Conservation (phyloP, 2,888 invertebrate genomes). For the Physocephala rufipes region DNA sequence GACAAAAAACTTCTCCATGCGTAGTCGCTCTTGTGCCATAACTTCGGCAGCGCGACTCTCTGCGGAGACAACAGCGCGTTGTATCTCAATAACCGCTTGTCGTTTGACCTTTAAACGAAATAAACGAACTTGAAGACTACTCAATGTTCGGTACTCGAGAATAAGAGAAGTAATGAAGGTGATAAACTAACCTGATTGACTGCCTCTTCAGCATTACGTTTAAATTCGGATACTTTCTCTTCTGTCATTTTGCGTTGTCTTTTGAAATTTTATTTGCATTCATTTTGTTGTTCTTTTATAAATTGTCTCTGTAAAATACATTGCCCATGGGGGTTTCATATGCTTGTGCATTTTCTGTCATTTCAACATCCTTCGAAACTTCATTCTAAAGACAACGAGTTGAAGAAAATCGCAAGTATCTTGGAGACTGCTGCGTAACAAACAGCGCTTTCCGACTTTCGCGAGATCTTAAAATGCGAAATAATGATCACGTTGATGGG, state of each 20-base stretch:
- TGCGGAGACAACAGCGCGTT: slow-evolving; percentile 86
- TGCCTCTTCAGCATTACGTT: slow-evolving; percentile 85
- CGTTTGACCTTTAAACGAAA: slow-evolving; percentile 76
- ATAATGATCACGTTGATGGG: too few species aligned
- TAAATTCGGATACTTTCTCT: slow-evolving; percentile 87
- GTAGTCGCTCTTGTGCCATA: slow-evolving; percentile 78
- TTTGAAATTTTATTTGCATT: slow-evolving; percentile 2
- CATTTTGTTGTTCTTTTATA: background rate
- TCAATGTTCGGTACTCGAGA: slow-evolving; percentile 1
- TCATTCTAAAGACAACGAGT: too few species aligned
- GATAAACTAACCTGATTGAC: slow-evolving; percentile 70
- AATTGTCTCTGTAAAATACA: background rate
- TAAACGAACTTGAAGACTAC: background rate
- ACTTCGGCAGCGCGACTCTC: slow-evolving; percentile 86
- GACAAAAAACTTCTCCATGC: slow-evolving; percentile 74
- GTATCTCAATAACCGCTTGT: slow-evolving; percentile 91
- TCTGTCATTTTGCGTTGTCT: slow-evolving; percentile 66
- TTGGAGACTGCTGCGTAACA: too few species aligned
- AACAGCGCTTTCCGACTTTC: too few species aligned
- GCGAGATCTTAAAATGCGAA: too few species aligned
- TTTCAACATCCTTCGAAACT: too few species aligned
- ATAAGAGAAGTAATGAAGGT: too few species aligned
- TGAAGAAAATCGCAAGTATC: too few species aligned
- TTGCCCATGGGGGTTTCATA: background rate
- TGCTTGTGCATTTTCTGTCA: too few species aligned